Percentiles rank a stretch among this genome's conserved stretches.
Conservation (phyloP, 2,797 vertebrate species). For the Enteromius mattozi region DNA sequence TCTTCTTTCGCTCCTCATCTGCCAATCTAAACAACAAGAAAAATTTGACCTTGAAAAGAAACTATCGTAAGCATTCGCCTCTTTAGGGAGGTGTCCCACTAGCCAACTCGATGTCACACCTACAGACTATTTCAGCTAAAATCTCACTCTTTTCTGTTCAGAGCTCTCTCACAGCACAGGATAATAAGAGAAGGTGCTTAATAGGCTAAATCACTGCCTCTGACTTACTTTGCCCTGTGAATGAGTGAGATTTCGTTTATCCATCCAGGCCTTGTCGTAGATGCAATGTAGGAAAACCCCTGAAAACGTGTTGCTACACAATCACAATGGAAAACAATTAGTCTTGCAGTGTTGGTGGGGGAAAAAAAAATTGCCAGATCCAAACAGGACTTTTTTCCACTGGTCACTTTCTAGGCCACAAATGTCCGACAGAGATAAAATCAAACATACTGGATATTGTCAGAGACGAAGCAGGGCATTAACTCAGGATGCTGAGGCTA, state of each 20-base stretch:
- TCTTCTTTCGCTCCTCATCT: slow-evolving; percentile 33
- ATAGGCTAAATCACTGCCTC: not conserved
- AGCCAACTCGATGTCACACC: not conserved
- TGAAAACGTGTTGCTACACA: not conserved
- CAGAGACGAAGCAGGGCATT: not conserved
- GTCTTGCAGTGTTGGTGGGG: not conserved
- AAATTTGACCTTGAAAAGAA: not conserved
- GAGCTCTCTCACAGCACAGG: not conserved
- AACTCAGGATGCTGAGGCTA: not conserved
- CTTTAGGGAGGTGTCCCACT: not conserved
- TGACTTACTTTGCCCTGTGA: not conserved
- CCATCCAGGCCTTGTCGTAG: not conserved
- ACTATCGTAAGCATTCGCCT: not conserved
- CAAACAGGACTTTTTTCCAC: not conserved
- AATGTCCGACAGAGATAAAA: not conserved
- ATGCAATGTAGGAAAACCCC: not conserved
- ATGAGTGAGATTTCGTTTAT: not conserved
- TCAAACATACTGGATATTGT: not conserved
- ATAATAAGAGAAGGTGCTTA: not conserved
- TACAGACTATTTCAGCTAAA: not conserved
- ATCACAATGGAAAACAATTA: not conserved
- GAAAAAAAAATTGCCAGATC: not conserved
- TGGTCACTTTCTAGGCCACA: not conserved
- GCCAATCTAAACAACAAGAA: slow-evolving; percentile 34
- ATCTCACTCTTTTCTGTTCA: not conserved